A percentile compares a stretch with the other conserved stretches of the same genome.
Evolutionary conservation across 1,140 invertebrate species (phyloP).

Genomic region (Physella acuta): DNA sequence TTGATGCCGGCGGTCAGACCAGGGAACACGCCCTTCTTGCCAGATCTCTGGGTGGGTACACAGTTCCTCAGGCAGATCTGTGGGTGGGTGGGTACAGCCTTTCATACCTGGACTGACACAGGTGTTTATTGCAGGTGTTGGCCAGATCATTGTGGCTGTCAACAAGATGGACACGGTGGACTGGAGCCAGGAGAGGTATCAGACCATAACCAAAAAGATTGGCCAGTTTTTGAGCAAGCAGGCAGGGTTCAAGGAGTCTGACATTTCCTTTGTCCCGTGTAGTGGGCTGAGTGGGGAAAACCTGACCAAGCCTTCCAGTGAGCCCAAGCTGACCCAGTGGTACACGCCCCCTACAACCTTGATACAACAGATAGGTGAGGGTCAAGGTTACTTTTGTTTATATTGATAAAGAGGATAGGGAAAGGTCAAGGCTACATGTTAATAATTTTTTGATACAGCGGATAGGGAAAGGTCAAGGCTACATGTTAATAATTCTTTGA

Average conservation of each 20-base stretch:
- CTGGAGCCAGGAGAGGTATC: constrained; percentile 73
- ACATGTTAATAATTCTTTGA: too few species aligned
- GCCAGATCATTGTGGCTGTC: constrained; percentile 71
- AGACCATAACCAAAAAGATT: constrained; percentile 84
- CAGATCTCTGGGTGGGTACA: constrained; percentile 88
- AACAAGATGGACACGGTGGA: constrained; percentile 65
- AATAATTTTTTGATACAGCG: too few species aligned
- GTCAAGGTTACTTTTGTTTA: too few species aligned
- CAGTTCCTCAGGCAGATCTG: constrained; percentile 43
- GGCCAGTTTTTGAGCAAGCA: constrained; percentile 83
- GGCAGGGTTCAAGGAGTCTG: constrained; percentile 87
- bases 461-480: too few species aligned
- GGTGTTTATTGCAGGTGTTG: constrained; percentile 67
- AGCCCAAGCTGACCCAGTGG: constrained; percentile 74
- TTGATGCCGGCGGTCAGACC: constrained; percentile 96
- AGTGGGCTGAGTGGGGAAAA: constrained; percentile 94
- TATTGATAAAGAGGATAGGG: too few species aligned
- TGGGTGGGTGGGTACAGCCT: background rate
- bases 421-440: too few species aligned
- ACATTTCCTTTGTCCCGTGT: constrained; percentile 90
- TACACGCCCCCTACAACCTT: constrained; percentile 78
- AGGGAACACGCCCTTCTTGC: constrained; percentile 94
- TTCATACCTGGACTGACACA: background rate
- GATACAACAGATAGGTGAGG: constrained; percentile 77
- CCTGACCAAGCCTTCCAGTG: constrained; percentile 72